Evolutionary conservation across 30 jellyfish, hydroid and myxozoan species (phyloP), one percentile per base, ranked within the genome.

Genomic region (Rhopilema esculentum): DNA sequence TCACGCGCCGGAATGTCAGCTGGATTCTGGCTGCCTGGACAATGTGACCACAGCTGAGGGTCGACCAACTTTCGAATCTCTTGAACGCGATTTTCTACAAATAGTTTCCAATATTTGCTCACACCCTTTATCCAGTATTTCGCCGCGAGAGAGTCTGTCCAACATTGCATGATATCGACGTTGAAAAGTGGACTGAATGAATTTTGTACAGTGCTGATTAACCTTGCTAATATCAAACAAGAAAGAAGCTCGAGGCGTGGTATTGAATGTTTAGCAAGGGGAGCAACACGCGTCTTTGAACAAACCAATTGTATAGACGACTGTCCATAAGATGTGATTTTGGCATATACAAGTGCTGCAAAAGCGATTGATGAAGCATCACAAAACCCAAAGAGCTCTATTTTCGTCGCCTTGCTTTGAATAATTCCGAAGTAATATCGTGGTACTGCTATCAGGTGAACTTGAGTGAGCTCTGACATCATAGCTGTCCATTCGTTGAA

Each of bases 1-100:
- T 69, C 27, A 28, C 93, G 21, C 7, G 87, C 49, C 15, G 87
- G 80, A 17, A 84, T 70, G 73, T 84, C 87, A 7, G 93, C 93
- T 1, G 93, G 93, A 32, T 72, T 83, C n/a, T 83, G 85, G 17
- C 50, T 29, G 4, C 85, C 66, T 30, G 92, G 77, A 27, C 66
- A 49, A 66, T 71, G 93, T 26, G 52, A 16, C 93, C 92, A 83
- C 0, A 4, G 6, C 6, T 52, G 62, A 0, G 18, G 32, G 1
- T 29, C 7, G n/a, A n/a, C n/a, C n/a, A n/a, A n/a, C 65, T 69
- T 50, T 27, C 66, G 9, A 1, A 83, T 83, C 50, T 83, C 79
- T 61, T 49, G 79, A 1, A 69, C 87, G 8, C 87, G 1, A 28
- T 84, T 72, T 28, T 70, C 87, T 25, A 84, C 87, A 22, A 53